These are phyloP conservation scores for Epirrhoe alternata DNA, from an alignment of 2,888 invertebrate species.

Conservation along the genomic window DNA sequence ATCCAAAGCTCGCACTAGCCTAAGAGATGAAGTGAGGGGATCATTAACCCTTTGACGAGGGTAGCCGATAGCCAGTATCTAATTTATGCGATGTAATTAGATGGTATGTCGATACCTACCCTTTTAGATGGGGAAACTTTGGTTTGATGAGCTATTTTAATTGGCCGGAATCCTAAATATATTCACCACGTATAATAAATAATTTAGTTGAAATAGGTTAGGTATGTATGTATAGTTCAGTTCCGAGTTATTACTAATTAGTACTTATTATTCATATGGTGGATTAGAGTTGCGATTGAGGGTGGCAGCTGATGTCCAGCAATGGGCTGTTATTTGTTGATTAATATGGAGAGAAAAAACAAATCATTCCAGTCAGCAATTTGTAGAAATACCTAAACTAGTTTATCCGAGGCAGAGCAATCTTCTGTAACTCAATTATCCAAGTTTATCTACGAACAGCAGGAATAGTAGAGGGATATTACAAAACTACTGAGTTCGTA, in stretches of 20 bases:
- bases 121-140: conserved; percentile 38
- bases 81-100: conserved; percentile 43
- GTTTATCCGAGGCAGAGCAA: not conserved
- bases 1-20: not conserved
- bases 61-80: conserved; percentile 40
- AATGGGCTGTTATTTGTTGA: too few relatives aligned
- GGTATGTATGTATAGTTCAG: too few relatives aligned
- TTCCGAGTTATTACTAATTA: too few relatives aligned
- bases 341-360: not conserved
- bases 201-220: too few relatives aligned
- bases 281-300: too few relatives aligned
- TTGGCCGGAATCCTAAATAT: conserved; percentile 13
- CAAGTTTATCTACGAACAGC: not conserved
- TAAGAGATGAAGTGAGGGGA: conserved; percentile 31
- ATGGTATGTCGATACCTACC: conserved; percentile 34
- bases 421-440: not conserved
- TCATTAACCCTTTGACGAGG: conserved; percentile 49
- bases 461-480: not conserved
- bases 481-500: not conserved
- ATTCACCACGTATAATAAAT: not conserved
- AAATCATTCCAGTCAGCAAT: not conserved
- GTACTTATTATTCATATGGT: too few relatives aligned
- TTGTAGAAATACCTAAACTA: not conserved
- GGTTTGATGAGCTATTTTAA: conserved; percentile 37
- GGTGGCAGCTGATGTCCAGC: too few relatives aligned